Percentiles rank a stretch among this genome's conserved stretches.
phyloP scores from a whole-genome alignment of 2,113 vertebrate genomes.

The Eleginops maclovinus region DNA sequence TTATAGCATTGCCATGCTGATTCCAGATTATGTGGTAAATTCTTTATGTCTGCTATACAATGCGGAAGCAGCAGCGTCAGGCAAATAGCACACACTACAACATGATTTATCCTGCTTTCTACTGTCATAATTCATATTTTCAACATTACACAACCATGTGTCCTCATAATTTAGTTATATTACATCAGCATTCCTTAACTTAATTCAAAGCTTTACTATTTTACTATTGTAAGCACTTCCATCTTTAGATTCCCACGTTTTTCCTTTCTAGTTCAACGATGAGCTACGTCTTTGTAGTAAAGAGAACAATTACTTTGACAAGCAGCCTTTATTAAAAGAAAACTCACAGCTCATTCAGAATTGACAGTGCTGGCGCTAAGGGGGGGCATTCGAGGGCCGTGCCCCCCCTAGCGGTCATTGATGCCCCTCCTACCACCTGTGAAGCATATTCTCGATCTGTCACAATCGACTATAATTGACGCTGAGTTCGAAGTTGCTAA shows the following conservation, averaged over 20 bases:
- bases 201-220: constrained; percentile 14
- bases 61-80: constrained; percentile 1
- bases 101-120: not conserved
- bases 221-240: constrained; percentile 10
- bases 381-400: too few relatives aligned
- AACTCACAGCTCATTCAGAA: not conserved
- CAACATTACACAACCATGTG: not conserved
- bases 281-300: constrained; percentile 27
- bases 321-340: constrained; percentile 57
- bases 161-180: not conserved
- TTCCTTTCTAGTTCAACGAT: not conserved
- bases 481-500: too few relatives aligned
- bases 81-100: not conserved
- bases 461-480: too few relatives aligned
- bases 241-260: constrained; percentile 19
- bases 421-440: too few relatives aligned
- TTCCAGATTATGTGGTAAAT: constrained; percentile 52
- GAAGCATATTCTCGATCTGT: too few relatives aligned
- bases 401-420: too few relatives aligned
- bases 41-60: constrained; percentile 21
- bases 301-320: constrained; percentile 63
- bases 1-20: constrained; percentile 38
- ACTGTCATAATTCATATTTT: not conserved
- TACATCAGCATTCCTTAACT: constrained; percentile 11
- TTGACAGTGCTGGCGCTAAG: too few relatives aligned